Conservation (phyloP, 2,888 invertebrate species). For the Acrobasis repandana region DNA sequence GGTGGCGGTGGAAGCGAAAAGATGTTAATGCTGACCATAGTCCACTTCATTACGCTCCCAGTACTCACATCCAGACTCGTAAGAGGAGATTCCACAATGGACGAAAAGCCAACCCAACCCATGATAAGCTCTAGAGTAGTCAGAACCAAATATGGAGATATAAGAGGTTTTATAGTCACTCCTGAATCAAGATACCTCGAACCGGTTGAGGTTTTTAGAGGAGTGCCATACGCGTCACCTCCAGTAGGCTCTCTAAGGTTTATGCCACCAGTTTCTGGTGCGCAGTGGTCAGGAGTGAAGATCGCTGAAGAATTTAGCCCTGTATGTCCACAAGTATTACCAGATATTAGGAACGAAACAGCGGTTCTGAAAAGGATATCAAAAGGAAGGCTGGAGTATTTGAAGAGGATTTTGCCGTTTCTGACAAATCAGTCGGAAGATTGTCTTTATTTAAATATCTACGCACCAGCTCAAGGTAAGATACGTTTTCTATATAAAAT, state of each 20-base stretch:
- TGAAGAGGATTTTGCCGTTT: conserved; percentile 93
- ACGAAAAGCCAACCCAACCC: conserved; percentile 70
- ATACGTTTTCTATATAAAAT: not conserved
- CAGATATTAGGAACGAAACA: conserved; percentile 92
- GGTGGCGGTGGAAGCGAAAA: conserved; percentile 69
- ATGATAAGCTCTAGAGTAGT: conserved; percentile 91
- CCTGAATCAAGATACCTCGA: conserved; percentile 91
- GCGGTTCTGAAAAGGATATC: conserved; percentile 93
- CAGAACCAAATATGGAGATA: conserved; percentile 93
- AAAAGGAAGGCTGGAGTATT: conserved; percentile 92
- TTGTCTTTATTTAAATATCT: conserved; percentile 98
- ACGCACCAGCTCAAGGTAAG: conserved; percentile 96
- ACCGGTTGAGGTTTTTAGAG: conserved; percentile 95
- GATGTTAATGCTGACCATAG: conserved; percentile 72
- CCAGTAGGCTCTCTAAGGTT: conserved; percentile 94
- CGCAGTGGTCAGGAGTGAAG: conserved; percentile 95
- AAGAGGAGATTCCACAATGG: conserved; percentile 76
- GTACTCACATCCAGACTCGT: conserved; percentile 71
- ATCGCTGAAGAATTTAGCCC: conserved; percentile 94
- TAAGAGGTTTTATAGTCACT: conserved; percentile 92
- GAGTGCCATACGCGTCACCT: conserved; percentile 97
- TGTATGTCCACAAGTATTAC: conserved; percentile 96
- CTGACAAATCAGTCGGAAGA: conserved; percentile 97
- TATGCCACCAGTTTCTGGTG: conserved; percentile 97
- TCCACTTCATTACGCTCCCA: conserved; percentile 78